Evolutionary conservation across 2,888 invertebrate genomes (phyloP), one percentile per base, ranked within the genome.

Genomic region (Drosophila maculinotata): DNA sequence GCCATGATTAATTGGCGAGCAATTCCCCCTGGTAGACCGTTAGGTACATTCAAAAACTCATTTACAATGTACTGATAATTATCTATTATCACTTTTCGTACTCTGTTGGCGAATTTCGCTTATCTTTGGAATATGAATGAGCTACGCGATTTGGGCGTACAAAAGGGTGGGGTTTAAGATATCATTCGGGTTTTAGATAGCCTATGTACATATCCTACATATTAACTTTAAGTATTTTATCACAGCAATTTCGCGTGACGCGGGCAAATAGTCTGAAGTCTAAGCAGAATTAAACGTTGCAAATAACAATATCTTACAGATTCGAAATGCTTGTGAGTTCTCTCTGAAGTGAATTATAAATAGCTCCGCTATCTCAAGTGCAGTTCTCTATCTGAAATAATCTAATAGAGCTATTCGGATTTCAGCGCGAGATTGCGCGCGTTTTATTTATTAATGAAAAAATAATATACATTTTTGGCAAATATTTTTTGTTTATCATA

Each of bases 181-280:
- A 74, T 25, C 17, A 53, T 48, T 35, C 2, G 0, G 12, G 6
- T 10, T 12, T 47, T 20, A 44, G 9, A 48, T 48, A 20, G 17
- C 20, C 23, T 23, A n/a, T 4, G 4, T 48, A n/a, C n/a, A n/a
- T n/a, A n/a, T n/a, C n/a, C n/a, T n/a, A n/a, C n/a, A 9, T 31
- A 30, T 35, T 36, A 45, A 28, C 28, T 62, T 57, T 1, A 53
- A 63, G 47, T 68, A 47, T 63, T 62, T 54, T 54, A 58, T 63
- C 41, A 45, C 35, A 17, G n/a, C 28, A 23, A 38, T 26, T 14
- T 35, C 23, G 41, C 30, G 39, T 33, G 30, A 26, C 47, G 31
- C 49, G 10, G 41, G 26, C 30, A 31, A 17, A 1, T 8, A 26
- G 57, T 38, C 3, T 58, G 54, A 64, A 64, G 69, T 54, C 42